These are phyloP conservation scores for Globodera rostochiensis DNA, from an alignment of 1,140 invertebrate genomes.

Conservation along the genomic window DNA sequence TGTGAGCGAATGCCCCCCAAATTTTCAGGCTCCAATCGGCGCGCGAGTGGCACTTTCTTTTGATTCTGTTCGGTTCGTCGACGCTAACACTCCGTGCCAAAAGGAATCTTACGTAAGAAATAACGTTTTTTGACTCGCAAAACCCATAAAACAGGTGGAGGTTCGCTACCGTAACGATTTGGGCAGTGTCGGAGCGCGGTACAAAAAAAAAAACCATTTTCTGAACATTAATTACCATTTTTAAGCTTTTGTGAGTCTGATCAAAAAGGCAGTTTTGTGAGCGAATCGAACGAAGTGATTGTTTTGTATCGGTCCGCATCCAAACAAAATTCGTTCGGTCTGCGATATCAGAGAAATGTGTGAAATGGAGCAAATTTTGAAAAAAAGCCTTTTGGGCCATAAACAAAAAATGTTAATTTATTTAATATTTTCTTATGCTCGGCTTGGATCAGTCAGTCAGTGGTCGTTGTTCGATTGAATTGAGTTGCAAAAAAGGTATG, in stretches of 20 bases:
- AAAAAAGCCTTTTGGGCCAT: neutral
- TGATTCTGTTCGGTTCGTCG: constrained; percentile 29
- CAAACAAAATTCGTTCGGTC: constrained; percentile 24
- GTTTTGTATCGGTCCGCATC: constrained; percentile 36
- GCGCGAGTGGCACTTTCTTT: constrained; percentile 31
- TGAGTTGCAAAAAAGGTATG: constrained; percentile 41
- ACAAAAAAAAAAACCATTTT: neutral
- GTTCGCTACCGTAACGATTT: constrained; percentile 38
- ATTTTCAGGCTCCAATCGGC: neutral
- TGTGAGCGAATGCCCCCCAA: neutral
- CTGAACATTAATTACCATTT: constrained; percentile 8
- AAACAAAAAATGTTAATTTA: neutral
- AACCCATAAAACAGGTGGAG: constrained; percentile 27
- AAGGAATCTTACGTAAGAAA: constrained; percentile 18
- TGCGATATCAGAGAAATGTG: constrained; percentile 36
- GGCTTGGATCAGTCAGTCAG: neutral
- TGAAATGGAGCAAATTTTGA: neutral
- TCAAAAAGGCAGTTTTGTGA: constrained; percentile 20
- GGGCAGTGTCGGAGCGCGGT: constrained; percentile 35
- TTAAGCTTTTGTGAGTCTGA: constrained; percentile 16
- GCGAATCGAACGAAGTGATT: constrained; percentile 18
- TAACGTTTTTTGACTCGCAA: too few species aligned
- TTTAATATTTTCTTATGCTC: neutral
- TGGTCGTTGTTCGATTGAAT: constrained; percentile 40
- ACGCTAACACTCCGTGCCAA: constrained; percentile 6